These are phyloP conservation scores for Montipora foliosa DNA, from an alignment of 64 coral and sea anemone genomes.

Conservation along the genomic window DNA sequence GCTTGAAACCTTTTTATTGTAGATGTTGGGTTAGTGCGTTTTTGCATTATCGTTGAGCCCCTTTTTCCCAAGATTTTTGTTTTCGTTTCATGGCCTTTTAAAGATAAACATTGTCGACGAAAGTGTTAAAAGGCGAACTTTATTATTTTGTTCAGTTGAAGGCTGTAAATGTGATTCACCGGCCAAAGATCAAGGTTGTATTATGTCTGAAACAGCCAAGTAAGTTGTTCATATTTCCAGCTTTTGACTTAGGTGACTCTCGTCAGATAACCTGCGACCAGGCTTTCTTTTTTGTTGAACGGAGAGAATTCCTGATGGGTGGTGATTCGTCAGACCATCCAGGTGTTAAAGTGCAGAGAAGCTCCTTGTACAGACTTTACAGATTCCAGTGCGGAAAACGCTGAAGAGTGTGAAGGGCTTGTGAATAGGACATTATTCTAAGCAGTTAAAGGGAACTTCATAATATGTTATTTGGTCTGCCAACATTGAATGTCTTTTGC, in stretches of 20 bases:
- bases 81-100: background rate
- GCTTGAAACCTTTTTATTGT: no score
- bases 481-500: no score
- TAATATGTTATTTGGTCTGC: background rate
- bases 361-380: no score
- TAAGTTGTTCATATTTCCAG: background rate
- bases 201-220: slow-evolving; percentile 82
- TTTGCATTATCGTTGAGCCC: no score
- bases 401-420: background rate
- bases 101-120: background rate
- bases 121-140: background rate
- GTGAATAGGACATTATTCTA: background rate
- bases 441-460: background rate
- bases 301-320: no score
- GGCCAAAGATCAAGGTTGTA: slow-evolving; percentile 68
- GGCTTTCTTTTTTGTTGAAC: no score
- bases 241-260: no score
- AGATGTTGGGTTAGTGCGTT: background rate
- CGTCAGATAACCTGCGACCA: no score
- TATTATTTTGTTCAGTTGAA: slow-evolving; percentile 6
- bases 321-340: no score
- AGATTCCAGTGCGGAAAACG: background rate
- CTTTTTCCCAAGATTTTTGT: no score
- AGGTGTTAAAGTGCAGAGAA: no score
- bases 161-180: slow-evolving; percentile 54